Evolutionary conservation across 2,888 invertebrate species (phyloP).

Genomic region (Diaphora mendica): DNA sequence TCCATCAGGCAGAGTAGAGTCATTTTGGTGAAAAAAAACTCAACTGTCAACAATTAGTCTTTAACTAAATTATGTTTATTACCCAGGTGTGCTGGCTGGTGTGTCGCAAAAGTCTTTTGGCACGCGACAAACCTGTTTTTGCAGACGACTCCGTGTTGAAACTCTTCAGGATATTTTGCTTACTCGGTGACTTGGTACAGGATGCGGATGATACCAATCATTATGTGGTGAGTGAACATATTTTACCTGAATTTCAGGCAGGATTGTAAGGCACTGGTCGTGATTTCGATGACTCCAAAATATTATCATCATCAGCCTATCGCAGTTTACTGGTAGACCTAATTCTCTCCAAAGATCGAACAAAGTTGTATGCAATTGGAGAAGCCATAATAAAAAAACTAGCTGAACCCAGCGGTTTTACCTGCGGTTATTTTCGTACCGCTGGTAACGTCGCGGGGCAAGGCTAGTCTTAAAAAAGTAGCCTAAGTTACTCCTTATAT

Average conservation of each 20-base stretch:
- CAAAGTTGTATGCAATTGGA: too few species aligned
- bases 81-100: constrained; percentile 91
- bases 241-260: background rate
- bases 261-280: background rate
- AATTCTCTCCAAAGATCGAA: too few species aligned
- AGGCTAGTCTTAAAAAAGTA: too few species aligned
- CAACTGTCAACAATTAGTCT: background rate
- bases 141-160: constrained; percentile 89
- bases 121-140: constrained; percentile 87
- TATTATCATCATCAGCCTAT: too few species aligned
- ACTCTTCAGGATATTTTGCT: constrained; percentile 92
- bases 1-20: too few species aligned
- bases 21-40: too few species aligned
- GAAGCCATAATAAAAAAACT: too few species aligned
- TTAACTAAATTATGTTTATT: background rate
- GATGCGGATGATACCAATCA: constrained; percentile 83
- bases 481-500: too few species aligned
- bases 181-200: constrained; percentile 90
- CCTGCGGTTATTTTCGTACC: too few species aligned
- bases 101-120: constrained; percentile 88
- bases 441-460: too few species aligned
- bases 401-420: too few species aligned
- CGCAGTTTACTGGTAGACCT: too few species aligned
- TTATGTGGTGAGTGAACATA: constrained; percentile 76
- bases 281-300: background rate